phyloP scores from a whole-genome alignment of 2,888 invertebrate species.

The Chironomus tentans region DNA sequence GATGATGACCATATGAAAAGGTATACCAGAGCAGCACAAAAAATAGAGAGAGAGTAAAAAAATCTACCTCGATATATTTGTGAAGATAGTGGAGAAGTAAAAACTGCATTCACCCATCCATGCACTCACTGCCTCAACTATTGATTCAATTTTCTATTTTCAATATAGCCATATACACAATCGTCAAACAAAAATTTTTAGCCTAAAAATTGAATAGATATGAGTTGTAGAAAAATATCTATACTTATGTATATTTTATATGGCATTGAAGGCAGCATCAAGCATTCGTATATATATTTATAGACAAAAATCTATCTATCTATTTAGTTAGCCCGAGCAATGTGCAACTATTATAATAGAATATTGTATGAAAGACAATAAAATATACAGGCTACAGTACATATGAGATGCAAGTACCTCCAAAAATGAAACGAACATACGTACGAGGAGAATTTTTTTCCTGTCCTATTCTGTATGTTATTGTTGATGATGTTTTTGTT shows the following conservation, averaged over 20 bases:
- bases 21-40: not conserved
- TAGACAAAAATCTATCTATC: not conserved
- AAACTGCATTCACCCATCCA: slow-evolving; percentile 5
- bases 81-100: not conserved
- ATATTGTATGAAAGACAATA: slow-evolving; percentile 20
- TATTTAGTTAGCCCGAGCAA: not conserved
- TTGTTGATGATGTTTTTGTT: no score
- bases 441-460: not conserved
- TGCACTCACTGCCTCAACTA: not conserved
- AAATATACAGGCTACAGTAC: slow-evolving; percentile 12
- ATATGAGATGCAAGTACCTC: not conserved
- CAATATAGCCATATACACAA: slow-evolving; percentile 10
- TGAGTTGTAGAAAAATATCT: not conserved
- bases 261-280: not conserved
- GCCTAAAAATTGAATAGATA: slow-evolving; percentile 24
- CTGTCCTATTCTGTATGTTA: not conserved
- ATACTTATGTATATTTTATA: not conserved
- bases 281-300: not conserved
- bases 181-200: slow-evolving; percentile 24
- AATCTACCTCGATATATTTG: not conserved
- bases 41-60: not conserved
- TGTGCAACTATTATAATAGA: slow-evolving; percentile 13
- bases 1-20: not conserved
- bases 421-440: not conserved
- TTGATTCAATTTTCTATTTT: slow-evolving; percentile 26